phyloP scores from a whole-genome alignment of 2,797 vertebrate genomes.

The Melanogrammus aeglefinus region DNA sequence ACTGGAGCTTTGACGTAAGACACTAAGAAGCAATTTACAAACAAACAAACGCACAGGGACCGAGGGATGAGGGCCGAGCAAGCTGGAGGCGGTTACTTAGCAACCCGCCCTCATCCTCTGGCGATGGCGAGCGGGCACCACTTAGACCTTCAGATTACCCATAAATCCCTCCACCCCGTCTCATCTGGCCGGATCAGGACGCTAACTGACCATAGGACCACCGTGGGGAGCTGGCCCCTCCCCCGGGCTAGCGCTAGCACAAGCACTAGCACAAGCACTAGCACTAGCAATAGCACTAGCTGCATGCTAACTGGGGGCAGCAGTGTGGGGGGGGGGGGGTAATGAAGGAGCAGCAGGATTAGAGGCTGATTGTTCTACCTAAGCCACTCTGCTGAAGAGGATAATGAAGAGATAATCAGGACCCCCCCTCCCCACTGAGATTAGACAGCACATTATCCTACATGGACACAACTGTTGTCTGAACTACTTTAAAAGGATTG shows the following conservation, averaged over 20 bases:
- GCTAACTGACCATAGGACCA: conserved; percentile 47
- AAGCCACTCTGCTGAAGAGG: conserved; percentile 46
- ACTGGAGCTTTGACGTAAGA: conserved; percentile 59
- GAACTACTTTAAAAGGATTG: conserved; percentile 75
- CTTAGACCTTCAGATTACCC: conserved; percentile 63
- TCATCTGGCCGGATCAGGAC: conserved; percentile 29
- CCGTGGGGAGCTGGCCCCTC: neutral
- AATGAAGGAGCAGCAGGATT: conserved; percentile 14
- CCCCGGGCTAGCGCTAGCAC: neutral
- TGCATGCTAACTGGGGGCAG: conserved; percentile 45
- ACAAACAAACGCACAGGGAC: conserved; percentile 56
- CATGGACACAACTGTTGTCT: conserved; percentile 68
- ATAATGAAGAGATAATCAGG: conserved; percentile 11
- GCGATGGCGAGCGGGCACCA: conserved; percentile 33
- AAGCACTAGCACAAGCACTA: too few species aligned
- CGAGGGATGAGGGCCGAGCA: neutral
- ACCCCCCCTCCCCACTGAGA: conserved; percentile 42
- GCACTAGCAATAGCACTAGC: conserved; percentile 21
- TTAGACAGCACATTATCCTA: conserved; percentile 71
- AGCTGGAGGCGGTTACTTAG: conserved; percentile 58
- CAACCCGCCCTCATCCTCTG: conserved; percentile 10
- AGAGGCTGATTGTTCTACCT: conserved; percentile 23
- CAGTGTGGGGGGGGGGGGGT: conserved; percentile 5
- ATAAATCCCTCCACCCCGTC: conserved; percentile 51
- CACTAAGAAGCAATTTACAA: conserved; percentile 57